A percentile compares a stretch with the other conserved stretches of the same genome.
Evolutionary conservation across 2,113 vertebrate species (phyloP).

Genomic region (Fulica atra): DNA sequence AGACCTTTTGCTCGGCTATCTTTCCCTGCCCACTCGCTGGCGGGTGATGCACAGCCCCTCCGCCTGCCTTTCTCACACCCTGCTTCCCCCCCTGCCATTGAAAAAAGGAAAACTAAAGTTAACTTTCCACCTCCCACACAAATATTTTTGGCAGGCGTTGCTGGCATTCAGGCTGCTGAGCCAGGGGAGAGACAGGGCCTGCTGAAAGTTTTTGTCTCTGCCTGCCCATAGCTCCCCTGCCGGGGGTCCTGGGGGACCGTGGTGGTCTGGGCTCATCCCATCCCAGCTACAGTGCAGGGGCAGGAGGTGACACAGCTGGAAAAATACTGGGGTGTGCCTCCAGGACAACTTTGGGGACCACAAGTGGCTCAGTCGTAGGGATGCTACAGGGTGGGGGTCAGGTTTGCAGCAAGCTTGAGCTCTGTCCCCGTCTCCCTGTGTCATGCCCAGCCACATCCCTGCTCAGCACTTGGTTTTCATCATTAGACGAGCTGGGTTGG

Average conservation of each 20-base stretch:
- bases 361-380: fast-evolving
- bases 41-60: not conserved
- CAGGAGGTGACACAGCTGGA: not conserved
- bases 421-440: fast-evolving
- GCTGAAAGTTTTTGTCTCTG: conserved; percentile 26
- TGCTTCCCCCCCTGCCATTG: conserved; percentile 1
- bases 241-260: fast-evolving
- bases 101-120: conserved; percentile 75
- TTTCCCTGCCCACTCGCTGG: conserved; percentile 9
- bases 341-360: not conserved
- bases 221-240: not conserved
- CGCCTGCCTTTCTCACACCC: conserved; percentile 45
- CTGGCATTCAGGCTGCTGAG: conserved; percentile 58
- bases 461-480: not conserved
- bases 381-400: fast-evolving
- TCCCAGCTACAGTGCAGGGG: fast-evolving
- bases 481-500: fast-evolving
- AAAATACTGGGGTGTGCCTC: not conserved
- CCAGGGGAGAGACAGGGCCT: conserved; percentile 25
- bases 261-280: not conserved
- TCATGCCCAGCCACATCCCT: not conserved
- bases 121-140: conserved; percentile 81
- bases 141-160: conserved; percentile 75
- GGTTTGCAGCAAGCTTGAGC: not conserved
- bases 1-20: not conserved